Evolutionary conservation across 1,140 invertebrate species (phyloP), one percentile per base, ranked within the genome.

Genomic region (Lutraria rhynchaena): DNA sequence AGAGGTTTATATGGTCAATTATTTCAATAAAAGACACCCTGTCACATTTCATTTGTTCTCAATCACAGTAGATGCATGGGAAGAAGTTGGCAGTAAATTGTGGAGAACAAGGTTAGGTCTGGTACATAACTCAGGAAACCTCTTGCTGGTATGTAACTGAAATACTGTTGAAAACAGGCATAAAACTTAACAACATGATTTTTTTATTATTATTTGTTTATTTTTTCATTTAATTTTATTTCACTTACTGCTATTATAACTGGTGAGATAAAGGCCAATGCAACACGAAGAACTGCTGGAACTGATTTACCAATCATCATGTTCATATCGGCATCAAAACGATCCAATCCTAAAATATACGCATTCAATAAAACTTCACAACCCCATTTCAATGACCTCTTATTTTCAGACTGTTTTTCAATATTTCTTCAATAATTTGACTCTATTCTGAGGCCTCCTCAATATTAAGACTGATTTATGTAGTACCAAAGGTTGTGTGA

Each of bases 221-320:
- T n/a, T n/a, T n/a, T n/a, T n/a, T n/a, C n/a, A n/a, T n/a, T n/a
- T n/a, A n/a, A n/a, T n/a, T n/a, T n/a, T n/a, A n/a, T n/a, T n/a
- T n/a, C 24, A 53, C 51, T n/a, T 69, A 60, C 57, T 15, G 33
- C 15, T 17, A 60, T 31, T 4, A 60, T 22, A 17, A 60, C 27
- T 60, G 57, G 57, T 27, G 57, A n/a, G 27, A 60, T 19, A 27
- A 60, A 60, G 15, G 57, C 57, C 33, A 31, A 17, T 15, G 33
- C 22, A 15, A 60, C 17, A 17, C 57, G 19, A 27, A 60, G 57
- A 19, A 27, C 19, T 3, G 27, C 27, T 17, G 57, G 57, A 60
- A 60, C 27, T 15, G 15, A 22, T 22, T 31, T 19, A 17, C 57
- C 57, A 3, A 60, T 60, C 57, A 60, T 60, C 57, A 60, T 60